A percentile compares a stretch with the other conserved stretches of the same genome.
phyloP scores from a whole-genome alignment of 2,113 vertebrate genomes.

The Microtus oregoni region DNA sequence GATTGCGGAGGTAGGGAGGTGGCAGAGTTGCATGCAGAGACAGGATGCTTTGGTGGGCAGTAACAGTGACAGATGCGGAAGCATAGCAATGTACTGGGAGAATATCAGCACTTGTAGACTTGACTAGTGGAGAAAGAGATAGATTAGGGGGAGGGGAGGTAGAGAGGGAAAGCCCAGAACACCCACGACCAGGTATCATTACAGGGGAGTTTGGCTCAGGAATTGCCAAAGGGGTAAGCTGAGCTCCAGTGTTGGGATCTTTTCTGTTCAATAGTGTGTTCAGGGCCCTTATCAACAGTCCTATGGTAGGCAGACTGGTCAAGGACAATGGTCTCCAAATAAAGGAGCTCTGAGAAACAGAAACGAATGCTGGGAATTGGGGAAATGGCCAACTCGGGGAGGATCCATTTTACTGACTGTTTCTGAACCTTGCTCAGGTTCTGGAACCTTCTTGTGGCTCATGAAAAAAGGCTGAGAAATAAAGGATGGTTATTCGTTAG shows the following conservation, averaged over 20 bases:
- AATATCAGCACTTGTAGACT: fast-evolving
- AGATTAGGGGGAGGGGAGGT: not conserved
- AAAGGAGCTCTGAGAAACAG: not conserved
- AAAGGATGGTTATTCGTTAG: conserved; percentile 12
- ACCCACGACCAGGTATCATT: not conserved
- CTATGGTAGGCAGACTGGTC: not conserved
- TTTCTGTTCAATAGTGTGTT: not conserved
- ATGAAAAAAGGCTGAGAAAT: not conserved
- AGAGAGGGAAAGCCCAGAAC: not conserved
- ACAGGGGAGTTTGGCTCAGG: not conserved
- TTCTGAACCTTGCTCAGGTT: not conserved
- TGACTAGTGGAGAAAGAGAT: not conserved
- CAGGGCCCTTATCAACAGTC: not conserved
- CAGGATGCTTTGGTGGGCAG: not conserved
- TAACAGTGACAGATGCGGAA: not conserved
- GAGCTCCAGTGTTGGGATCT: fast-evolving
- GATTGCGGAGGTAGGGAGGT: not conserved
- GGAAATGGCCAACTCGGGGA: not conserved
- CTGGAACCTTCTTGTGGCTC: not conserved
- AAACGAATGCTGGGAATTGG: not conserved
- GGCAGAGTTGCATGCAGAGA: not conserved
- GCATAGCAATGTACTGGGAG: not conserved
- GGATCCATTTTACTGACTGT: not conserved
- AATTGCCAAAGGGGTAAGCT: not conserved
- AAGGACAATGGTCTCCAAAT: not conserved